Percentiles rank a stretch among this genome's conserved stretches.
Conservation (phyloP, 2,888 invertebrate genomes). For the Meteorus cinctellus region DNA sequence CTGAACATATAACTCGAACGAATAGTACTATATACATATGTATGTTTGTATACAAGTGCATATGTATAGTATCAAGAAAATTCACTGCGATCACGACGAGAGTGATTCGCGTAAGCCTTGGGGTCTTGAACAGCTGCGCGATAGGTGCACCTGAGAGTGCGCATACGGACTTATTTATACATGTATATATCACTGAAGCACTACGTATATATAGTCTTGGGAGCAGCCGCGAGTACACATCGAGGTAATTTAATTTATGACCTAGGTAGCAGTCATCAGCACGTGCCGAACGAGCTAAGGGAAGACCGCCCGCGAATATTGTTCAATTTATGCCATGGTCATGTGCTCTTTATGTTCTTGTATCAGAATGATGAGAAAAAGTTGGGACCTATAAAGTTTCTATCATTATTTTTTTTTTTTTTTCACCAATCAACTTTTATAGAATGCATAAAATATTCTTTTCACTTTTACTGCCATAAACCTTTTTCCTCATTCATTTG, state of each 20-base stretch:
- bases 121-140: constrained; percentile 54
- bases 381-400: not conserved
- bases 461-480: no score
- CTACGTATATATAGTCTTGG: constrained; percentile 30
- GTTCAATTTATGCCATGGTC: constrained; percentile 14
- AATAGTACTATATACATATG: not conserved
- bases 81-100: constrained; percentile 36
- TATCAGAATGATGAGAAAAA: not conserved
- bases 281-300: constrained; percentile 54
- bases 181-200: constrained; percentile 37
- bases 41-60: not conserved
- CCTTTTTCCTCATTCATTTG: no score
- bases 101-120: constrained; percentile 41
- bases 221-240: constrained; percentile 40
- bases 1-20: not conserved
- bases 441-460: no score
- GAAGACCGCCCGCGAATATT: constrained; percentile 40
- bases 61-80: constrained; percentile 5
- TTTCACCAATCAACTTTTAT: no score
- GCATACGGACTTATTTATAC: constrained; percentile 3
- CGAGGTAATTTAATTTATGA: constrained; percentile 58
- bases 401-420: not conserved
- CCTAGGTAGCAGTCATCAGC: constrained; percentile 57
- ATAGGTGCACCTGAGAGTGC: constrained; percentile 52
- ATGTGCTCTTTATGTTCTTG: not conserved